A percentile compares a stretch with the other conserved stretches of the same genome.
phyloP scores from a whole-genome alignment of 2,113 vertebrate species.

The Echinops telfairi region DNA sequence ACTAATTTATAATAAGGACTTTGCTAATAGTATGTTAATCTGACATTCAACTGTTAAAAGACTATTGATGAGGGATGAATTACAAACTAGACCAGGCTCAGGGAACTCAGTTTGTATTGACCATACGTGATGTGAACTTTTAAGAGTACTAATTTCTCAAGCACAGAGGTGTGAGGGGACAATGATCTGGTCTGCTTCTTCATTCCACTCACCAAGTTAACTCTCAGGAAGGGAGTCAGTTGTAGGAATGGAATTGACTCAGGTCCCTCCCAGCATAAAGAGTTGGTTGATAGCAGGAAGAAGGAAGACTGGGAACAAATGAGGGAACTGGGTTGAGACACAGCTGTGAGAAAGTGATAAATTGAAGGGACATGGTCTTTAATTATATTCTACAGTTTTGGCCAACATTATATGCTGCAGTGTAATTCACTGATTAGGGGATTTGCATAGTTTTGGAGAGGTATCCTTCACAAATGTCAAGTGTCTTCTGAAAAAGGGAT shows the following conservation, averaged over 20 bases:
- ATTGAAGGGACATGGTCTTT: not conserved
- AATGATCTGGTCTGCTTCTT: not conserved
- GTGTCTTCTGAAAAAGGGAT: not conserved
- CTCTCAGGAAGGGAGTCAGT: not conserved
- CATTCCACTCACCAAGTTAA: not conserved
- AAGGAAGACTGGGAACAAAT: not conserved
- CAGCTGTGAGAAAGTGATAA: not conserved
- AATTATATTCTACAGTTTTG: not conserved
- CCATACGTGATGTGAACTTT: not conserved
- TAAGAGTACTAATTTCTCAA: not conserved
- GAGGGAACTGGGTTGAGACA: not conserved
- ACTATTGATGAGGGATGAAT: not conserved
- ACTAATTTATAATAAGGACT: not conserved
- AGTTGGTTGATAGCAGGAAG: not conserved
- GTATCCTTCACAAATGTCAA: conserved; percentile 11
- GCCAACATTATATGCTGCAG: not conserved
- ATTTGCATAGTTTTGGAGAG: not conserved
- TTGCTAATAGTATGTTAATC: not conserved
- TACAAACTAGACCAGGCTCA: not conserved
- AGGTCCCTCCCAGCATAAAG: not conserved
- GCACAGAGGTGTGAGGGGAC: not conserved
- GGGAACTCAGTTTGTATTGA: conserved; percentile 11
- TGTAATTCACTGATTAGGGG: not conserved
- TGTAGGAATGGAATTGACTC: not conserved
- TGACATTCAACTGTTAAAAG: not conserved